Base-by-base conservation (phyloP, 2,113 vertebrate species). In the Pluvialis apricaria region DNA sequence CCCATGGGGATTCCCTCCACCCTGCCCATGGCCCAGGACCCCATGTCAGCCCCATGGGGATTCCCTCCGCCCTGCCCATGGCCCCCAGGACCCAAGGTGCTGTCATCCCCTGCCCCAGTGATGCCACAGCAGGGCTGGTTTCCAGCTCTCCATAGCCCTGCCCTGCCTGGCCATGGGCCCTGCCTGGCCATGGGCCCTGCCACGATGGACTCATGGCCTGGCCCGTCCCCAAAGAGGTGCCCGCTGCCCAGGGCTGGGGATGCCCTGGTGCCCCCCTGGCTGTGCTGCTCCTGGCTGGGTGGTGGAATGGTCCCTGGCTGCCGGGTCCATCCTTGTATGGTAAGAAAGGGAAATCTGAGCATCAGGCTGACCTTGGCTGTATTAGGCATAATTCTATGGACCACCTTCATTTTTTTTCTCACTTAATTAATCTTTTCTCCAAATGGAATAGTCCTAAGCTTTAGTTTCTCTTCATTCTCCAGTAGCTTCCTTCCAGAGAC, bases 161-260 rank as follows among this genome's bases (percentile, higher is more conserved):
- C 20, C 15, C 24, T 61, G 51, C 21, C 32, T 8, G 8, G 31
- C 77, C 51, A 13, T 3, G 36, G 57, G 40, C 17, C 34, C 36
- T 54, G 49, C 42, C 51, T 8, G 8, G 31, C 77, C 51, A 13
- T 3, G 36, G 57, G 40, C 17, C 34, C 36, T 54, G 49, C 42
- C 51, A 26, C 6, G 57, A 11, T 31, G 51, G 25, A 17, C 15
- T 8, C 29, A 11, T 11, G 15, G n/a, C 42, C 26, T 22, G 11
- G 13, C 26, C 31, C 1, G 2, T 38, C 34, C 62, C 31, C n/a
- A 64, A n/a, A 12, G n/a, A 49, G 69, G 6, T 73, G 62, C n/a
- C 44, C 0, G 0, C 1, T 77, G 24, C 24, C 36, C 21, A 4
- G 45, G 47, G 47, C 47, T 22, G 20, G 47, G 21, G 20, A 20